Conservation (phyloP, 2,797 vertebrate genomes). For the Clangula hyemalis region DNA sequence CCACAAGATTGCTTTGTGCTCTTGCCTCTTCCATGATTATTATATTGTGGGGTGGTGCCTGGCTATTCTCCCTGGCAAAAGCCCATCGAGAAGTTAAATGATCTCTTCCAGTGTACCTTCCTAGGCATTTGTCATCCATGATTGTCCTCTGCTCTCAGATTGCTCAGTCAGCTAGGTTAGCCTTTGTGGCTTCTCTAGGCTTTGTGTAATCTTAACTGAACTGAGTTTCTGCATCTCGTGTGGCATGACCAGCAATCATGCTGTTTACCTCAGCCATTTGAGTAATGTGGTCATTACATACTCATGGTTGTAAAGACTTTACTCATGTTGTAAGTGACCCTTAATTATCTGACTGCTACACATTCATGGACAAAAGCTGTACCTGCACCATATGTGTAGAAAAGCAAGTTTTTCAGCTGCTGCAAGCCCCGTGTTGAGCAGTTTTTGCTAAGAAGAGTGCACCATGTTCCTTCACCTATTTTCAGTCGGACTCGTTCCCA, state of each 20-base stretch:
- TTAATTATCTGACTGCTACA: not conserved
- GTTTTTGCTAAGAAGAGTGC: not conserved
- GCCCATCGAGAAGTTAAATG: not conserved
- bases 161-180: not conserved
- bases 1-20: not conserved
- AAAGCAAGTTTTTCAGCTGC: not conserved
- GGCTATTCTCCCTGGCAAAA: not conserved
- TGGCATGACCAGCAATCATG: not conserved
- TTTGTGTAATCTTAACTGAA: not conserved
- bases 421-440: not conserved
- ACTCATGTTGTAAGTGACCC: not conserved
- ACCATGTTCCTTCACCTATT: not conserved
- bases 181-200: not conserved
- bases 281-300: not conserved
- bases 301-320: not conserved
- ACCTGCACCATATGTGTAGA: not conserved
- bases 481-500: not conserved
- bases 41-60: not conserved
- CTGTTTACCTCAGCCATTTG: not conserved
- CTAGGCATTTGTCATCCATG: not conserved
- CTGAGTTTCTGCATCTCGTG: not conserved
- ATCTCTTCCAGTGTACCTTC: not conserved
- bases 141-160: not conserved
- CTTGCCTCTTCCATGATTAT: not conserved
- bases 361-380: not conserved